Percentiles rank a stretch among this genome's conserved stretches.
Conservation (phyloP, 2,888 invertebrate species). For the Acrobasis suavella region DNA sequence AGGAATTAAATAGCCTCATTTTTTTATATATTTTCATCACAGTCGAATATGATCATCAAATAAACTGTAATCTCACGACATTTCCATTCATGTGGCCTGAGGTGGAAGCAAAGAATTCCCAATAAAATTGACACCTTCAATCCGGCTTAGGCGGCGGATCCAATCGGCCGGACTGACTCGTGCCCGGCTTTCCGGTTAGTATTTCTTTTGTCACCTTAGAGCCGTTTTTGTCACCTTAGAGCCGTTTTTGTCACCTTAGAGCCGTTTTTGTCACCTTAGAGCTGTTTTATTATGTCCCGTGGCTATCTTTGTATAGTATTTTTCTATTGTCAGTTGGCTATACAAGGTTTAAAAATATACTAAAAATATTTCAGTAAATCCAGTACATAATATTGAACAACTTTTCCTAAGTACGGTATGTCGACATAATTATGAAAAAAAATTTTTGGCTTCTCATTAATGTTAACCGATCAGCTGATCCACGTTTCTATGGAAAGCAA, state of each 20-base stretch:
- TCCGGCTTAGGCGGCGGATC: slow-evolving; percentile 20
- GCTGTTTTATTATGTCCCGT: slow-evolving; percentile 14
- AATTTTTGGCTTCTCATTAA: too few species aligned
- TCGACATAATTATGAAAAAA: too few species aligned
- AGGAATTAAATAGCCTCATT: too few species aligned
- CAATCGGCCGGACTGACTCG: slow-evolving; percentile 19
- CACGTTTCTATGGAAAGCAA: too few species aligned
- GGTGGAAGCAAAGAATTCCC: slow-evolving; percentile 6
- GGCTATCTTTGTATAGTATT: not conserved
- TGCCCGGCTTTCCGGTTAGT: slow-evolving; percentile 13
- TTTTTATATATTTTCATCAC: too few species aligned
- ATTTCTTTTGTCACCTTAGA: slow-evolving; percentile 14
- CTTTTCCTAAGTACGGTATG: too few species aligned
- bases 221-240: slow-evolving; percentile 16
- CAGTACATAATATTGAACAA: too few species aligned
- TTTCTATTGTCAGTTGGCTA: too few species aligned
- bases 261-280: slow-evolving; percentile 16
- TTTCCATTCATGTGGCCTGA: not conserved
- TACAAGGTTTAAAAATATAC: too few species aligned
- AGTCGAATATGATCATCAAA: not conserved
- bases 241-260: slow-evolving; percentile 16
- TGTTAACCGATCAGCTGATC: too few species aligned
- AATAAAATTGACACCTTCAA: slow-evolving; percentile 22
- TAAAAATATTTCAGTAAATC: too few species aligned
- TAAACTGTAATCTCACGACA: too few species aligned